Evolutionary conservation across 2,888 invertebrate genomes (phyloP).

Genomic region (Apantesis nais): DNA sequence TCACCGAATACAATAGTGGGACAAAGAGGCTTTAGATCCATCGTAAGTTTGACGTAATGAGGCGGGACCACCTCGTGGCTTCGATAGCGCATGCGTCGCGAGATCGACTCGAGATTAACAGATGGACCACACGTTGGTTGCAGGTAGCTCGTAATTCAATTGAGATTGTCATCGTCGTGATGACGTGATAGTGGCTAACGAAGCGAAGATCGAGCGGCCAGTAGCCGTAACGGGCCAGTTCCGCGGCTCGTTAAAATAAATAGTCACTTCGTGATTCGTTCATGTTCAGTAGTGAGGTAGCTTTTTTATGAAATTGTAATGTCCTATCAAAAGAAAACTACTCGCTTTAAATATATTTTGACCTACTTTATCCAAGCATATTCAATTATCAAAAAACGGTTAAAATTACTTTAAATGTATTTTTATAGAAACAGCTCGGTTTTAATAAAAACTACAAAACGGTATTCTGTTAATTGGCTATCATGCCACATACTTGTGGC

Average conservation of each 20-base stretch:
- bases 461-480: not conserved
- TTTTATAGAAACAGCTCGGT: not conserved
- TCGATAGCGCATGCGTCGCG: conserved; percentile 77
- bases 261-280: conserved; percentile 38
- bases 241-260: conserved; percentile 57
- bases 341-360: conserved; percentile 5
- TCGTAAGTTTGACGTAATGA: conserved; percentile 76
- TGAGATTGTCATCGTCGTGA: conserved; percentile 84
- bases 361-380: not conserved
- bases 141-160: conserved; percentile 84
- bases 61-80: conserved; percentile 79
- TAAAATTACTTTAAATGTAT: not conserved
- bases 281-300: conserved; percentile 40
- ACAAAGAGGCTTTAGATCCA: conserved; percentile 64
- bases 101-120: conserved; percentile 80
- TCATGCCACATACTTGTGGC: no score
- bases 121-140: conserved; percentile 83
- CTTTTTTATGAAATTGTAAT: conserved; percentile 37
- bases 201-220: conserved; percentile 73
- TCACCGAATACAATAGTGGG: conserved; percentile 79
- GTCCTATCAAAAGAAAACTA: conserved; percentile 6
- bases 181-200: conserved; percentile 82
- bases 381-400: not conserved
- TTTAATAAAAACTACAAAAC: not conserved
- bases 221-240: conserved; percentile 72